phyloP scores from a whole-genome alignment of 2,888 invertebrate species.

The Dicyrtomina minuta region DNA sequence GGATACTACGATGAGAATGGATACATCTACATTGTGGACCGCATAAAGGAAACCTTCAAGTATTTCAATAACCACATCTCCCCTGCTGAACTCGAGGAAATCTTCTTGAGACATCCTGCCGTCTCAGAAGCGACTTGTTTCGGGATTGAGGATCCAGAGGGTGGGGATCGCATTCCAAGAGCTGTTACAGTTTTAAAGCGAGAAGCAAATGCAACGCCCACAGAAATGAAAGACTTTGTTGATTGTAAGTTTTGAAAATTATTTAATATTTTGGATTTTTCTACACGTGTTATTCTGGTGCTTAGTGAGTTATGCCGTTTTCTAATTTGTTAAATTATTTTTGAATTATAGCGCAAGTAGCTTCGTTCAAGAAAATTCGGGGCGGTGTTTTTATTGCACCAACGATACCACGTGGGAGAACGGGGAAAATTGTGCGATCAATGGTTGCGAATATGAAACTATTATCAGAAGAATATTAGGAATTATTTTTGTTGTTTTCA shows the following conservation, averaged over 20 bases:
- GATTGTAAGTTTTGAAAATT: too few species aligned
- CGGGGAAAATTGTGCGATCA: slow-evolving; percentile 49
- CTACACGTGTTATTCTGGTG: too few species aligned
- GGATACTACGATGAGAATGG: slow-evolving; percentile 49
- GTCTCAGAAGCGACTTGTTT: slow-evolving; percentile 49
- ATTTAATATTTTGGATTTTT: background rate
- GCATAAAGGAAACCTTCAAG: slow-evolving; percentile 52
- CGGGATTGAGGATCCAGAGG: slow-evolving; percentile 49
- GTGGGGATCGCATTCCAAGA: slow-evolving; percentile 51
- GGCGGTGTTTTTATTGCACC: slow-evolving; percentile 48
- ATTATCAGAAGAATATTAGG: too few species aligned
- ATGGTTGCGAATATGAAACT: slow-evolving; percentile 43
- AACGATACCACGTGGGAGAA: slow-evolving; percentile 49
- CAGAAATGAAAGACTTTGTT: slow-evolving; percentile 45
- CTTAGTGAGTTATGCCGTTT: background rate
- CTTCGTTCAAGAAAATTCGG: slow-evolving; percentile 48
- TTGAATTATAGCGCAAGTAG: slow-evolving; percentile 39
- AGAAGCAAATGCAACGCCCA: slow-evolving; percentile 27
- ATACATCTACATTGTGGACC: slow-evolving; percentile 49
- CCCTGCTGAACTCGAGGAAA: slow-evolving; percentile 51
- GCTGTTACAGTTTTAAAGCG: slow-evolving; percentile 47
- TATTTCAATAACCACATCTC: slow-evolving; percentile 52
- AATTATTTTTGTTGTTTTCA: too few species aligned
- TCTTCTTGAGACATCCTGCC: slow-evolving; percentile 45
- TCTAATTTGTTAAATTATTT: too few species aligned